Evolutionary conservation across 2,113 vertebrate genomes (phyloP).

Genomic region (Falcunculus frontatus): DNA sequence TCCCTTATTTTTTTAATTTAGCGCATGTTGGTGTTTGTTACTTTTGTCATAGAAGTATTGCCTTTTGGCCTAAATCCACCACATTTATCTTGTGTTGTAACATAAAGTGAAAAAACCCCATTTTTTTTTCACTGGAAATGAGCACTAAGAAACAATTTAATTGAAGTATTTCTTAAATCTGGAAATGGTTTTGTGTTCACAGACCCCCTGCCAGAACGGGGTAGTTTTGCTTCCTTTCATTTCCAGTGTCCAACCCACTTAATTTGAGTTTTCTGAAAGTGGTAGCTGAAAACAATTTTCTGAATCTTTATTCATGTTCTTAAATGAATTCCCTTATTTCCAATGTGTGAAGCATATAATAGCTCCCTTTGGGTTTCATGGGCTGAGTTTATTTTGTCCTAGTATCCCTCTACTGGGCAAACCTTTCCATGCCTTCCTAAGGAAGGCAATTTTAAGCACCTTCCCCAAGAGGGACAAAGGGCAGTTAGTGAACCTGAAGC

Average conservation of each 20-base stretch:
- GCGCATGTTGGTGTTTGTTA: neutral
- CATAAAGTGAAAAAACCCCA: neutral
- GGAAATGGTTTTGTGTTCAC: slow-evolving; percentile 49
- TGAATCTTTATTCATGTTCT: slow-evolving; percentile 16
- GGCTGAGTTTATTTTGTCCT: neutral
- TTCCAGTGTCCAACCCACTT: slow-evolving; percentile 11
- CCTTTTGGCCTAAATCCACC: neutral
- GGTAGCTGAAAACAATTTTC: slow-evolving; percentile 14
- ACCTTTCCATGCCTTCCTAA: neutral
- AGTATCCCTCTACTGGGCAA: slow-evolving; percentile 23
- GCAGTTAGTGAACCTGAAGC: neutral
- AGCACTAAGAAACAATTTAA: slow-evolving; percentile 24
- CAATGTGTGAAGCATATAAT: neutral
- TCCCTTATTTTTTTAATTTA: neutral
- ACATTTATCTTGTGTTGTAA: neutral
- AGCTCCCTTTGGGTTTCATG: neutral
- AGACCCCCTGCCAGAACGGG: neutral
- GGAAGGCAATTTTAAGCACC: neutral
- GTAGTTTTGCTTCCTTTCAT: slow-evolving; percentile 26
- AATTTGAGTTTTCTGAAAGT: slow-evolving; percentile 17
- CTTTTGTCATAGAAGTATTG: neutral
- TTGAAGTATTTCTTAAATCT: slow-evolving; percentile 39
- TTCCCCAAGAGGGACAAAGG: neutral
- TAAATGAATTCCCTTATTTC: neutral
- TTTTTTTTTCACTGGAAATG: neutral